Base-by-base conservation (phyloP, 2,888 invertebrate genomes). In the Acrocera orbiculus region DNA sequence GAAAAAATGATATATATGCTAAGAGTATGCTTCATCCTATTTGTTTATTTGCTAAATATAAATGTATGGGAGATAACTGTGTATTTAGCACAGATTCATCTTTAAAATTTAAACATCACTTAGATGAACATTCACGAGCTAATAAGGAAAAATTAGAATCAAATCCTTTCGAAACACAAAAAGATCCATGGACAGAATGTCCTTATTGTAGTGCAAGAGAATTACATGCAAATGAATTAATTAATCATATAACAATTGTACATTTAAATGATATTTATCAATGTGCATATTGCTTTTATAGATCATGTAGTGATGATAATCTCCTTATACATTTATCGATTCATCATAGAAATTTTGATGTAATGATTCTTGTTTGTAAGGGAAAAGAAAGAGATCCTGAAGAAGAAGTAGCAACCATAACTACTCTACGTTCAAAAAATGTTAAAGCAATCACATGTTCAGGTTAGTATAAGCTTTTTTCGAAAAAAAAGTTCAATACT, bases 231-330 rank as follows among this genome's bases (percentile, higher is more conserved):
- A 61, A 36, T 47, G 63, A 48, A 23, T 50, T 74, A 43, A 62
- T 66, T 26, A 54, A 59, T 32, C 80, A 80, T 49, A 64, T 77
- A 10, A 64, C 70, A 30, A 64, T 66, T 16, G 61, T 61, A 22
- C 80, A 81, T 46, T 65, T 64, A 0, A 56, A 62, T 34, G 73
- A 76, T 45, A 59, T 63, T 17, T 77, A 58, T 45, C 69, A 70
- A 19, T 81, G 81, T 46, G 60, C 58, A 4, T 63, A 67, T 42
- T 81, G 81, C 47, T 70, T 78, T 46, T 80, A 78, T 51, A 61
- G 79, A 30, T 70, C 73, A 8, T 38, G 33, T 23, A 33, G 31
- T 15, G 27, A 19, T 3, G 13, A n/a, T 10, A 39, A 41, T 34
- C 38, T 42, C 7, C 10, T 33, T 3, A 19, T 27, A 7, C 45